Percentiles rank a stretch among this genome's conserved stretches.
These are phyloP conservation scores for Sitta europaea DNA, from an alignment of 2,113 vertebrate genomes.

Conservation along the genomic window DNA sequence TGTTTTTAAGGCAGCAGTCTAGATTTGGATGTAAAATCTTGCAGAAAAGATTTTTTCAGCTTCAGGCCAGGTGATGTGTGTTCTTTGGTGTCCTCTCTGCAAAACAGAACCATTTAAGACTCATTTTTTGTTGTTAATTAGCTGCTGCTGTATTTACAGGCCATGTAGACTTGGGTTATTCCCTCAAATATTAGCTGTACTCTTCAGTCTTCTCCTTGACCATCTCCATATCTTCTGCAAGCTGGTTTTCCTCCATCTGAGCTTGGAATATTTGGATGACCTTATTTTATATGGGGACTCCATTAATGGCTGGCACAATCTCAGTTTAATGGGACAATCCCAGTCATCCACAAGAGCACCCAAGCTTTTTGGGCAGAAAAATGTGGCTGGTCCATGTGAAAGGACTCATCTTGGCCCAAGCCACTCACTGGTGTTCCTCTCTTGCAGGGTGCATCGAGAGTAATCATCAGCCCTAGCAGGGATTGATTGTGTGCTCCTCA, in stretches of 20 bases:
- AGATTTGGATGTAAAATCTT: neutral
- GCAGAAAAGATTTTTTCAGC: neutral
- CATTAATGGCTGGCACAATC: neutral
- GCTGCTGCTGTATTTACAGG: neutral
- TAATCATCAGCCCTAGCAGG: constrained; percentile 15
- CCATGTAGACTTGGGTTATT: neutral
- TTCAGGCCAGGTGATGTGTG: neutral
- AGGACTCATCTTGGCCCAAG: neutral
- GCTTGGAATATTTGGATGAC: neutral
- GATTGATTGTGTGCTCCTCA: neutral
- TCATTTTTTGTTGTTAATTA: neutral
- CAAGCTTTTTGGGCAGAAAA: neutral
- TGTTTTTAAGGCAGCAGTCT: neutral
- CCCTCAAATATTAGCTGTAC: neutral
- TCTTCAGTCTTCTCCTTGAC: neutral
- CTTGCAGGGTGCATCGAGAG: neutral
- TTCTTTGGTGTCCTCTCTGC: neutral
- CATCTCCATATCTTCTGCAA: neutral
- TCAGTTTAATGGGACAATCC: neutral
- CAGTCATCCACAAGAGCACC: neutral
- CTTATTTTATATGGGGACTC: neutral
- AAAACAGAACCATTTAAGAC: neutral
- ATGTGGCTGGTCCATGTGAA: neutral
- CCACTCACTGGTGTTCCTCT: neutral
- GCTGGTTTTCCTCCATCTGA: neutral